Base-by-base conservation (phyloP, 2,888 invertebrate species). In the Amorpha juglandis region DNA sequence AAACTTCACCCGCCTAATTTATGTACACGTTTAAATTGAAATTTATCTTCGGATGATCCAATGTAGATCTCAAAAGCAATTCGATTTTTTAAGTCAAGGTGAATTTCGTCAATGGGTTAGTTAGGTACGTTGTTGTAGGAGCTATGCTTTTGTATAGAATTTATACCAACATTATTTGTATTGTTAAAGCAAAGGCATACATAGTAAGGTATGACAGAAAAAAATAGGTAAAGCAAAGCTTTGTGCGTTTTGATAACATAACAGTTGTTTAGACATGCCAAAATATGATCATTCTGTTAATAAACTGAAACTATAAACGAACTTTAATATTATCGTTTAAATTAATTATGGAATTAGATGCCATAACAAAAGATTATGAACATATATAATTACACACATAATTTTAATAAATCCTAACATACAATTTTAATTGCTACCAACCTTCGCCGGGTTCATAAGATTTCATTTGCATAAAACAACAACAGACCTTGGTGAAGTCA, bases 1-100 rank as follows among this genome's bases (percentile, higher is more conserved):
- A 58, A 42, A 58, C 58, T 38, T 38, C 16, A 55, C 11, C 35
- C 38, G 55, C 55, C 42, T 58, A 42, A 42, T 58, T 58, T 58
- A 58, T 38, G 58, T 58, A 58, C 42, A 58, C 19, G 58, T 42
- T 58, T 42, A 58, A 58, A 58, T 58, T 58, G 58, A 58, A 58
- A 58, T 58, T 58, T 58, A 58, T 58, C 58, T 58, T 42, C 38
- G 58, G 58, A 58, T 58, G 58, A 58, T 58, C 58, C 58, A 21
- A 58, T 38, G 19, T 19, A 19, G 42, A 58, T 58, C 35, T 58
- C 58, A 38, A 38, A 58, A 19, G 19, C 58, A 42, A 58, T 58
- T 58, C 38, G 16, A 38, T 19, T 58, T 58, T 58, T 19, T 6
- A 19, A 42, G 42, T 58, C 58, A 58, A 58, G 58, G 58, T 58